Conservation (phyloP, 2,113 vertebrate genomes). For the Numenius arquata region DNA sequence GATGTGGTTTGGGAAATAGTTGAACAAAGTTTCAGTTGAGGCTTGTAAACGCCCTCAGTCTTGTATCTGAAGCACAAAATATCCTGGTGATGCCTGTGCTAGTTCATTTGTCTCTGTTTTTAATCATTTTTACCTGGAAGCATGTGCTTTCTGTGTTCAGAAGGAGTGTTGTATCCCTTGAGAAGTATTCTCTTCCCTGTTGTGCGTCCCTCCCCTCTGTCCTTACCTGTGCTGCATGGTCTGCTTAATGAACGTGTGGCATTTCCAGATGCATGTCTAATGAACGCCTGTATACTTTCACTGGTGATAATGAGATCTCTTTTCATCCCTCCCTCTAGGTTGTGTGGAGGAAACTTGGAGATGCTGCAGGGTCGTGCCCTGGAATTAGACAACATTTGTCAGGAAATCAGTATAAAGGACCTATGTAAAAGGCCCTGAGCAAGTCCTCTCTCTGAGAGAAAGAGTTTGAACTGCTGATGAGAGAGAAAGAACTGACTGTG, state of each 20-base stretch:
- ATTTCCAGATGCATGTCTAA: background rate
- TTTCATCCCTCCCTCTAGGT: conserved; percentile 67
- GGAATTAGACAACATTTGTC: conserved; percentile 84
- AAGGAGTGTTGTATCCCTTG: background rate
- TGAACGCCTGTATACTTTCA: background rate
- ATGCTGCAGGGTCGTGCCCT: conserved; percentile 86
- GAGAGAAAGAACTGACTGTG: background rate
- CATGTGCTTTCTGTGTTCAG: conserved; percentile 52
- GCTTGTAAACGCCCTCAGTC: background rate
- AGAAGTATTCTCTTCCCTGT: background rate
- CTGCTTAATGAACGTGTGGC: background rate
- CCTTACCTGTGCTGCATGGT: conserved; percentile 25
- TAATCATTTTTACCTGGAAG: background rate
- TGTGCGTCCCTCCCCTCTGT: background rate
- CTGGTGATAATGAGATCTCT: background rate
- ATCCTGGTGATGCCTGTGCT: background rate
- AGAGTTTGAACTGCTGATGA: background rate
- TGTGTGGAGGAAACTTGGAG: conserved; percentile 86
- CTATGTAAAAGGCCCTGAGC: conserved; percentile 69
- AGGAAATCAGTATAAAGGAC: conserved; percentile 82
- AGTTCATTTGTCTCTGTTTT: background rate
- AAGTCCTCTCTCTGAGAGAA: background rate
- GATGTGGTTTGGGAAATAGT: background rate
- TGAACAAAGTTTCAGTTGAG: background rate
- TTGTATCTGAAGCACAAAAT: background rate